Conservation (phyloP, 2,113 vertebrate genomes). For the Acanthochromis polyacanthus region DNA sequence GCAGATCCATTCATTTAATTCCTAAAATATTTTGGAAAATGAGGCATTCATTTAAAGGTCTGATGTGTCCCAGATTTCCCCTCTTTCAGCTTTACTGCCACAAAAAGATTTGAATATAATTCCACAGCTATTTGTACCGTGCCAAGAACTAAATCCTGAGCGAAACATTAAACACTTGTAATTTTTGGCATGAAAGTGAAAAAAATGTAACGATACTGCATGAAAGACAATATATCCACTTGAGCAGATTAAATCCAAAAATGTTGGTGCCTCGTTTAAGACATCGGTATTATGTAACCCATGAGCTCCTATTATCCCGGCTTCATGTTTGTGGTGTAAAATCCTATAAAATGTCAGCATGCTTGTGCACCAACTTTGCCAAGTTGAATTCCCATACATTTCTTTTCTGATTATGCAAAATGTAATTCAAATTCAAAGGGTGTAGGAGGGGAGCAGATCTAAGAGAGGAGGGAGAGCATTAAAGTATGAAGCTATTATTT, state of each 20-base stretch:
- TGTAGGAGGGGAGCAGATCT: conserved; percentile 64
- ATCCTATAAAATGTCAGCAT: conserved; percentile 70
- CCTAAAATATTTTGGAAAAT: not conserved
- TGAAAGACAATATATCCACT: conserved; percentile 48
- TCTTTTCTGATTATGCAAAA: conserved; percentile 67
- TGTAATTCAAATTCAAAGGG: conserved; percentile 67
- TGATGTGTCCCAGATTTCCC: conserved; percentile 45
- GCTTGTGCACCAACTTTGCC: conserved; percentile 46
- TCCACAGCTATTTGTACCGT: conserved; percentile 34
- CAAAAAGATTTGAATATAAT: conserved; percentile 37
- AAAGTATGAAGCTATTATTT: conserved; percentile 66
- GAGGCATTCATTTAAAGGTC: conserved; percentile 20
- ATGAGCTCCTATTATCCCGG: conserved; percentile 29
- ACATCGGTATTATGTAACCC: conserved; percentile 53
- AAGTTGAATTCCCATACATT: conserved; percentile 63
- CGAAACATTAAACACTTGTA: conserved; percentile 33
- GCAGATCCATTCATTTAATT: not conserved
- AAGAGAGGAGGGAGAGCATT: conserved; percentile 49
- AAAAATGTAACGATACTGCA: conserved; percentile 41
- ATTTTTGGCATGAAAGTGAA: not conserved
- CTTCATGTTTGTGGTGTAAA: conserved; percentile 64
- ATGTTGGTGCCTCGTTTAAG: conserved; percentile 52
- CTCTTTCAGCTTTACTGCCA: conserved; percentile 9
- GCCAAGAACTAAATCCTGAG: conserved; percentile 50
- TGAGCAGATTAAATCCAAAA: conserved; percentile 63